phyloP scores from a whole-genome alignment of 2,888 invertebrate genomes.

The Monoplex corrugatus region DNA sequence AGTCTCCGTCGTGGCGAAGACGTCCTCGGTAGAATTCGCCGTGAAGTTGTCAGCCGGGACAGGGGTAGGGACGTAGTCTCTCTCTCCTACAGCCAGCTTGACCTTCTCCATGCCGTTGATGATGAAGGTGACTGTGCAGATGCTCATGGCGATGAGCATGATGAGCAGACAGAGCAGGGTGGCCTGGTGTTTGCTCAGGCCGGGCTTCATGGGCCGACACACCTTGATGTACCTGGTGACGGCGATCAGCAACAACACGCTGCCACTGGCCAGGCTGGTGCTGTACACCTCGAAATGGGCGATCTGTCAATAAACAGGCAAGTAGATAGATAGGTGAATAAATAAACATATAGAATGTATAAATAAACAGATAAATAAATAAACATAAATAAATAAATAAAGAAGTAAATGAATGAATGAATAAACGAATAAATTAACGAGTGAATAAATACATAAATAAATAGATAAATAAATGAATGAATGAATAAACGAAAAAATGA shows the following conservation, averaged over 20 bases:
- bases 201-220: constrained; percentile 52
- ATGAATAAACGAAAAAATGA: no score
- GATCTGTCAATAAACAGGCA: not conserved
- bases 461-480: no score
- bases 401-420: not conserved
- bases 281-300: constrained; percentile 54
- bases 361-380: not conserved
- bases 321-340: not conserved
- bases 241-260: constrained; percentile 54
- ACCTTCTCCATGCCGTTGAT: constrained; percentile 51
- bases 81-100: constrained; percentile 32
- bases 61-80: not conserved
- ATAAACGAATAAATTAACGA: no score
- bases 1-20: not conserved
- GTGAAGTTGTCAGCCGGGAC: not conserved
- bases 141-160: constrained; percentile 24
- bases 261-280: constrained; percentile 52
- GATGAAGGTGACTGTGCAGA: constrained; percentile 50
- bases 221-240: constrained; percentile 54
- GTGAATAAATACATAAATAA: no score
- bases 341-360: not conserved
- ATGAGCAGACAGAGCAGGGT: constrained; percentile 25
- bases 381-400: not conserved
- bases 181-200: constrained; percentile 47
- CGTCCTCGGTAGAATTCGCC: not conserved